Evolutionary conservation across 2,113 vertebrate genomes (phyloP).

Genomic region (Rhinopomastus cyanomelas): DNA sequence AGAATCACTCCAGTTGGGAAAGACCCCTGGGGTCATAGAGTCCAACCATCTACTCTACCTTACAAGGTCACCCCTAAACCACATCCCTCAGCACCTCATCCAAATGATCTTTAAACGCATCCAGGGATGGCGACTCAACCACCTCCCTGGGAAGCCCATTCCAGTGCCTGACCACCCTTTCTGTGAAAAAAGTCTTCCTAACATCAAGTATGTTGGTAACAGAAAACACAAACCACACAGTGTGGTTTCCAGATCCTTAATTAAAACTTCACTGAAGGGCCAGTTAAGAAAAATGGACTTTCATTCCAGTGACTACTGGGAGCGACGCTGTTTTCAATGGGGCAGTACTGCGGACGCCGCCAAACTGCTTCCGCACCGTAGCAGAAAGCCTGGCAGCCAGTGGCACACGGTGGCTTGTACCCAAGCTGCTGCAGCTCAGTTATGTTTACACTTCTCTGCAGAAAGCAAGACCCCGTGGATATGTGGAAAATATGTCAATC

Average conservation of each 20-base stretch:
- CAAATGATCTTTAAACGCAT: too few relatives aligned
- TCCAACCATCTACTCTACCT: too few relatives aligned
- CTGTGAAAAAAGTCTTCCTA: too few relatives aligned
- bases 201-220: not conserved
- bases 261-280: slow-evolving; percentile 14
- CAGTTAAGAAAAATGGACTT: slow-evolving; percentile 20
- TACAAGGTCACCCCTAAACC: too few relatives aligned
- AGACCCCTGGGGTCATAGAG: too few relatives aligned
- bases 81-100: too few relatives aligned
- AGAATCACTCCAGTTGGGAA: too few relatives aligned
- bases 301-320: not conserved
- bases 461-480: slow-evolving; percentile 14
- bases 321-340: not conserved
- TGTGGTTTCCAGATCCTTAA: not conserved
- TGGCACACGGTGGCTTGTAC: slow-evolving; percentile 6
- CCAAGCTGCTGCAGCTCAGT: slow-evolving; percentile 29
- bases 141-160: too few relatives aligned
- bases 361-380: not conserved
- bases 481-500: slow-evolving; percentile 41
- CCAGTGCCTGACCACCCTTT: too few relatives aligned
- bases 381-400: slow-evolving; percentile 29
- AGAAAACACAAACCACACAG: not conserved
- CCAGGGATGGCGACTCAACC: too few relatives aligned
- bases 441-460: slow-evolving; percentile 22
- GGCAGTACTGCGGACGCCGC: not conserved